Conservation (phyloP, 2,113 vertebrate species). For the Leucosticte australis region DNA sequence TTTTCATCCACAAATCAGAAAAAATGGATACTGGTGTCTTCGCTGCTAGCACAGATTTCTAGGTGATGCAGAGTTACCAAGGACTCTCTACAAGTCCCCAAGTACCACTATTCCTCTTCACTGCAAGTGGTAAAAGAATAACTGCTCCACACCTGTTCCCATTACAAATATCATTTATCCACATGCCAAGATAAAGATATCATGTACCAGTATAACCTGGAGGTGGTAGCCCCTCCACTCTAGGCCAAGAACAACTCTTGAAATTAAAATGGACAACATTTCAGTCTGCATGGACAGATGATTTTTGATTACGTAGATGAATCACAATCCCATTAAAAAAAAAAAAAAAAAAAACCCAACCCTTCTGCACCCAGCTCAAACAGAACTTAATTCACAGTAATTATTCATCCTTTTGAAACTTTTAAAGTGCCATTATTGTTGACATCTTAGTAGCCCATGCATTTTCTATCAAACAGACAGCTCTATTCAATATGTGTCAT, state of each 20-base stretch:
- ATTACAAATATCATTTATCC: not conserved
- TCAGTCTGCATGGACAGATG: not conserved
- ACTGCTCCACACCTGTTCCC: not conserved
- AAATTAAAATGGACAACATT: not conserved
- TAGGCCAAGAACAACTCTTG: not conserved
- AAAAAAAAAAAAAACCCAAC: not conserved
- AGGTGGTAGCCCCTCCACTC: not conserved
- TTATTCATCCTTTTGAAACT: not conserved
- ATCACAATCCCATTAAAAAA: not conserved
- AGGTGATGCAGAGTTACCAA: not conserved
- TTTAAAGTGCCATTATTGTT: not conserved
- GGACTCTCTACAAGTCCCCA: not conserved
- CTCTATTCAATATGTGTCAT: not conserved
- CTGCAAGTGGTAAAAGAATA: not conserved
- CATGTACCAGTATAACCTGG: not conserved
- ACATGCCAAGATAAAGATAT: not conserved
- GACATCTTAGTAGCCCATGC: not conserved
- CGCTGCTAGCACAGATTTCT: not conserved
- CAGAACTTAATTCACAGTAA: not conserved
- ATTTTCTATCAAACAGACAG: constrained; percentile 1
- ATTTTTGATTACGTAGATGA: not conserved
- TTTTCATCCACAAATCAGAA: not conserved
- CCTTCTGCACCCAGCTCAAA: not conserved
- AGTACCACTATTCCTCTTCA: not conserved
- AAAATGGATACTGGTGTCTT: not conserved